Evolutionary conservation across 1,140 invertebrate species (phyloP).

Genomic region (Chelonus insularis): DNA sequence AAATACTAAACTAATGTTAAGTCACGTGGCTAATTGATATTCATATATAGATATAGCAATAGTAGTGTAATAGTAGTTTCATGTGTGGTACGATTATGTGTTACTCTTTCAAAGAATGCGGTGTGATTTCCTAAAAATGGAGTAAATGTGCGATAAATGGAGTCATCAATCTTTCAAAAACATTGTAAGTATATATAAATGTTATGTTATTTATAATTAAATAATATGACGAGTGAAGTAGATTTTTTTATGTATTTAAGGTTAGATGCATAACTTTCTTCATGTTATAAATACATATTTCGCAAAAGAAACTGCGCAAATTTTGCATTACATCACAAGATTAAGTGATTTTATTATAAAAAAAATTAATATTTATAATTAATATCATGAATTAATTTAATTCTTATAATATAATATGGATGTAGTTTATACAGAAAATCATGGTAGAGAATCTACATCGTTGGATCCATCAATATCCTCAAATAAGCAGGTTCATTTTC

Average conservation of each 20-base stretch:
- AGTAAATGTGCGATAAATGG: background rate
- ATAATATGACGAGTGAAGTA: background rate
- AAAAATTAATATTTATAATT: background rate
- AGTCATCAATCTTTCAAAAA: background rate
- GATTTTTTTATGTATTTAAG: background rate
- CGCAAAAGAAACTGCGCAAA: conserved; percentile 26
- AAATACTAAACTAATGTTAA: too few species aligned
- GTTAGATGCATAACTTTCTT: background rate
- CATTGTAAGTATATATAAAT: background rate
- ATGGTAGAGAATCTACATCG: conserved; percentile 19
- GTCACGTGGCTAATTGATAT: background rate
- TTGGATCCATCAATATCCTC: conserved; percentile 21
- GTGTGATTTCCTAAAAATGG: background rate
- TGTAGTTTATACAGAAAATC: background rate
- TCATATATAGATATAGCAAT: too few species aligned
- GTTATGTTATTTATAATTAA: background rate
- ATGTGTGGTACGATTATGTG: too few species aligned
- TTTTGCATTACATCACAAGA: conserved; percentile 19
- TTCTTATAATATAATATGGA: conserved; percentile 25
- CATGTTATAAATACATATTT: background rate
- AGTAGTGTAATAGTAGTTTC: too few species aligned
- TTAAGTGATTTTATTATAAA: too few species aligned
- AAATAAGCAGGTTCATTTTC: conserved; percentile 31
- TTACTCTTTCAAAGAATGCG: background rate
- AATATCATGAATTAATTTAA: background rate